Conservation (phyloP, 2,113 vertebrate genomes). For the Pardalotus punctatus region DNA sequence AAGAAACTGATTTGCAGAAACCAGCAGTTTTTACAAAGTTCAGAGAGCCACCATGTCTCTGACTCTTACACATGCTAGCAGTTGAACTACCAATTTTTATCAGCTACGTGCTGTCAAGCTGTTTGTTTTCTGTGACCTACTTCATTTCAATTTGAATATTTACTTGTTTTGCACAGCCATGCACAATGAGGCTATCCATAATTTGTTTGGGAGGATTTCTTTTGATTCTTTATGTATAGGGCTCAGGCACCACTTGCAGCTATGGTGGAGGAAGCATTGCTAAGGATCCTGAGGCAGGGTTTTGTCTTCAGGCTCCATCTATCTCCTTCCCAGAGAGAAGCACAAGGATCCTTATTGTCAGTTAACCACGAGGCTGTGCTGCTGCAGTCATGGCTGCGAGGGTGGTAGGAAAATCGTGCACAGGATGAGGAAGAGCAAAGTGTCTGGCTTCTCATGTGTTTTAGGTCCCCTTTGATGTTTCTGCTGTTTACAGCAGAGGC, state of each 20-base stretch:
- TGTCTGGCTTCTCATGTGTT: neutral
- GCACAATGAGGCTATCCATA: neutral
- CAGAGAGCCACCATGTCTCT: neutral
- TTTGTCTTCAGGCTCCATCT: neutral
- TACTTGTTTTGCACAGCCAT: neutral
- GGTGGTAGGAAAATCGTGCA: neutral
- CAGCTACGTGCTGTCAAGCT: neutral
- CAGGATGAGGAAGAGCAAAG: neutral
- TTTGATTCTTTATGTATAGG: neutral
- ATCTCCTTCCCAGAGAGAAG: neutral
- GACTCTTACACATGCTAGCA: neutral
- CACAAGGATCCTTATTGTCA: neutral
- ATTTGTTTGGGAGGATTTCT: neutral
- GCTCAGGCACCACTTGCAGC: neutral
- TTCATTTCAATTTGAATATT: slow-evolving; percentile 3
- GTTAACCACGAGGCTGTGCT: neutral
- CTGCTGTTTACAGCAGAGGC: neutral
- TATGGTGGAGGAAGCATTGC: neutral
- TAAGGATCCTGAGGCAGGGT: neutral
- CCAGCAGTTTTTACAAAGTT: neutral
- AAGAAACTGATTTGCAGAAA: neutral
- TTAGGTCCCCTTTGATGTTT: neutral
- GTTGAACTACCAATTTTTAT: neutral
- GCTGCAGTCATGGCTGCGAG: rapidly evolving
- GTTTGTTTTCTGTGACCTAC: slow-evolving; percentile 33